Evolutionary conservation across 2,113 vertebrate genomes (phyloP).

Genomic region (Eurypyga helias): DNA sequence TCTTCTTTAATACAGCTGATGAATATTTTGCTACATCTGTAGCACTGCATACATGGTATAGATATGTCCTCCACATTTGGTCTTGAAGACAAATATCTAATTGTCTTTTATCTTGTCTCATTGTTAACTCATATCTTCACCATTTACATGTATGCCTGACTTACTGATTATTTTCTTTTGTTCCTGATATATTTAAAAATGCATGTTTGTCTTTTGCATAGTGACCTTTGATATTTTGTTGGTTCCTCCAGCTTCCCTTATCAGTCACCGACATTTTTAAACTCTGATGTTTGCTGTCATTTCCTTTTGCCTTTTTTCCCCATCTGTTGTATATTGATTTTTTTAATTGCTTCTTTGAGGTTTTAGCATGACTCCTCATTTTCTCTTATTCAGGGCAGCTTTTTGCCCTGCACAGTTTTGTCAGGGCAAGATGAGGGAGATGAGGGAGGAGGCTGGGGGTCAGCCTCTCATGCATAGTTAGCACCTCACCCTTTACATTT

Average conservation of each 20-base stretch:
- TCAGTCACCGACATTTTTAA: constrained; percentile 14
- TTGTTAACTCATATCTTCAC: neutral
- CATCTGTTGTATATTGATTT: constrained; percentile 43
- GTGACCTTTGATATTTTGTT: constrained; percentile 44
- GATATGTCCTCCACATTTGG: neutral
- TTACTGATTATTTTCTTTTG: neutral
- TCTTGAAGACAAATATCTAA: neutral
- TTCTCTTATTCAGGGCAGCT: neutral
- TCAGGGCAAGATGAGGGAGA: neutral
- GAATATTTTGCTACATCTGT: neutral
- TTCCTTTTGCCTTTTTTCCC: constrained; percentile 28
- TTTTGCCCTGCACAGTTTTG: neutral
- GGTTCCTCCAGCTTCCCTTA: constrained; percentile 5
- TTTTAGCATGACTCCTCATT: neutral
- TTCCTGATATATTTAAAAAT: neutral
- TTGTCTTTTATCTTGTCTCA: neutral
- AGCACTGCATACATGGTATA: neutral
- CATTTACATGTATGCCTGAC: neutral
- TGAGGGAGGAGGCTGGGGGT: neutral
- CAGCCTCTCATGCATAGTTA: neutral
- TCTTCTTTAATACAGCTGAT: neutral
- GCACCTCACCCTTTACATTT: neutral
- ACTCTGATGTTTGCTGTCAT: constrained; percentile 14
- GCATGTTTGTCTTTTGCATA: neutral
- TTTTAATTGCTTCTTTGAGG: neutral